Percentiles rank a stretch among this genome's conserved stretches.
Conservation (phyloP, 1,140 invertebrate genomes). For the Bicyclus anynana region DNA sequence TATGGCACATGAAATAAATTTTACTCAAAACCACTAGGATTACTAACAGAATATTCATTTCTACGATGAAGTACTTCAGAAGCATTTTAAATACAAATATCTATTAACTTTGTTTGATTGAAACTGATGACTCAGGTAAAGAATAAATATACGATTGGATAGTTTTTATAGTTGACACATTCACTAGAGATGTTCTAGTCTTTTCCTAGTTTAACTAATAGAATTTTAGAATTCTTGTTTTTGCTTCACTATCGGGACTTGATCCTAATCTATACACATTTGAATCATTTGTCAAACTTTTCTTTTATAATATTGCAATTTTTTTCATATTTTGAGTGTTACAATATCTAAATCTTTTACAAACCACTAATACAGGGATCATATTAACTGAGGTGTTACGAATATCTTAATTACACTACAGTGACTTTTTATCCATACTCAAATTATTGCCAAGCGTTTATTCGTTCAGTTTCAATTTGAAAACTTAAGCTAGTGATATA, state of each 20-base stretch:
- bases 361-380: slow-evolving; percentile 8
- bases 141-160: too few species aligned
- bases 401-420: slow-evolving; percentile 44
- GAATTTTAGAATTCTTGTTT: too few species aligned
- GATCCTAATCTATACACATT: background rate
- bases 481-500: slow-evolving; percentile 72
- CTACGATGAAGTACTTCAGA: background rate
- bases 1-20: slow-evolving; percentile 66
- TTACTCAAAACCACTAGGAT: slow-evolving; percentile 32
- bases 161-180: too few species aligned
- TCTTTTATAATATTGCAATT: slow-evolving; percentile 3
- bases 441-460: slow-evolving; percentile 74
- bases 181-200: too few species aligned
- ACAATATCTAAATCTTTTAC: slow-evolving; percentile 9
- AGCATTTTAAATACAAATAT: background rate
- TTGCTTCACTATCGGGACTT: too few species aligned
- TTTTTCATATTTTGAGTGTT: background rate
- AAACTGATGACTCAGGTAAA: too few species aligned
- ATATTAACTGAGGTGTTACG: slow-evolving; percentile 14
- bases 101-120: background rate
- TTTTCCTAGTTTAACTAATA: too few species aligned
- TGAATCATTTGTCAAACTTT: slow-evolving; percentile 1
- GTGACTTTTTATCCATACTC: slow-evolving; percentile 40
- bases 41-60: background rate
- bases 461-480: slow-evolving; percentile 47